phyloP scores from a whole-genome alignment of 2,888 invertebrate genomes.

The Mesorhabditis belari region DNA sequence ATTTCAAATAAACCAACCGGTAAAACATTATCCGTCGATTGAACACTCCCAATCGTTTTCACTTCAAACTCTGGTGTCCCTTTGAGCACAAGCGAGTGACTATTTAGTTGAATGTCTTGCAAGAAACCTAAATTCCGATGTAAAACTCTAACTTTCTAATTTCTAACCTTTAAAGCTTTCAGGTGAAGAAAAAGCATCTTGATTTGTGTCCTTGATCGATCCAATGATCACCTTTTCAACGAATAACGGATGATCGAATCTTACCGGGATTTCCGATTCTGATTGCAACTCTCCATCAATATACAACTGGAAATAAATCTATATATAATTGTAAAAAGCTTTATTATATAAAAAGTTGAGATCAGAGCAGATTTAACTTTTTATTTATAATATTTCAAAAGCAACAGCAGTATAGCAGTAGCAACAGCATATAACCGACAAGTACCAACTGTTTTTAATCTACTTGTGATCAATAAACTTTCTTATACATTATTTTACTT shows the following conservation, averaged over 20 bases:
- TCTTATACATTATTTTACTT: neutral
- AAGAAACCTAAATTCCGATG: slow-evolving; percentile 28
- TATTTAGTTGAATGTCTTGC: slow-evolving; percentile 48
- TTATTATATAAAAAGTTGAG: no score
- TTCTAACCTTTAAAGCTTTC: slow-evolving; percentile 16
- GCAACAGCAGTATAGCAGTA: no score
- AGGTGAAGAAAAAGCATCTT: slow-evolving; percentile 14
- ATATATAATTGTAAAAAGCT: neutral
- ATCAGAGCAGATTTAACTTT: no score
- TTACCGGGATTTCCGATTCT: slow-evolving; percentile 23
- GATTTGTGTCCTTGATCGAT: slow-evolving; percentile 13
- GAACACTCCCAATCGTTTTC: slow-evolving; percentile 27
- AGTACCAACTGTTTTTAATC: no score
- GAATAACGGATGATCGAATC: slow-evolving; percentile 44
- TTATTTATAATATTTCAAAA: no score
- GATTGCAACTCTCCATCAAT: slow-evolving; percentile 32
- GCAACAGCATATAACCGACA: no score
- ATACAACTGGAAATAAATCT: slow-evolving; percentile 14
- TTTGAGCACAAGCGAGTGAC: slow-evolving; percentile 33
- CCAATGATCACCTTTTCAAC: slow-evolving; percentile 44
- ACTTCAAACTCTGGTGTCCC: slow-evolving; percentile 22
- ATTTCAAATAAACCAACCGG: slow-evolving; percentile 16
- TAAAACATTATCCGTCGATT: slow-evolving; percentile 31
- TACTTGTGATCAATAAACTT: neutral
- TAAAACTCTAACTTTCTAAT: neutral